A percentile compares a stretch with the other conserved stretches of the same genome.
Evolutionary conservation across 2,113 vertebrate species (phyloP).

Genomic region (Lipophrys pholis): DNA sequence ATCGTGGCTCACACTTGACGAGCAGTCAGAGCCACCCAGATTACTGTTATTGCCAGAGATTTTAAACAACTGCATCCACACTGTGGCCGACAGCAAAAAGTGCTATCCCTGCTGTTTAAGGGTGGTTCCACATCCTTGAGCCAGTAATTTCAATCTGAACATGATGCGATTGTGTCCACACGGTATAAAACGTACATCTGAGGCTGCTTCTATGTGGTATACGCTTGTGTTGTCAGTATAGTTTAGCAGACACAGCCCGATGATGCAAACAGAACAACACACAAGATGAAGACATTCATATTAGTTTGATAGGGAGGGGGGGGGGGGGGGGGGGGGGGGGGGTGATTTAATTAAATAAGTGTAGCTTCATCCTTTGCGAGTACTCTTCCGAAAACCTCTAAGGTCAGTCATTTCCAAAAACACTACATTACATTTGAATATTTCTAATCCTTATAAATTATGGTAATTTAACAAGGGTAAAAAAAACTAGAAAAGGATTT

Average conservation of each 20-base stretch:
- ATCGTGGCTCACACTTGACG: slow-evolving; percentile 67
- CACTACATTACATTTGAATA: neutral
- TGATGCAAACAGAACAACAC: neutral
- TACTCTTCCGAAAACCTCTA: too few relatives aligned
- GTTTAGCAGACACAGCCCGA: neutral
- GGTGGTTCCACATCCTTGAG: slow-evolving; percentile 34
- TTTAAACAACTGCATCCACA: slow-evolving; percentile 62
- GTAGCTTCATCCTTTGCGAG: too few relatives aligned
- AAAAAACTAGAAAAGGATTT: neutral
- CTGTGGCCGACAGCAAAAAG: slow-evolving; percentile 35
- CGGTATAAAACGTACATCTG: slow-evolving; percentile 9
- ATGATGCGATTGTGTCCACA: slow-evolving; percentile 22
- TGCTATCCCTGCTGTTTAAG: slow-evolving; percentile 30
- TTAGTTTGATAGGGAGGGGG: neutral
- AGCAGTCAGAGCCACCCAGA: slow-evolving; percentile 60
- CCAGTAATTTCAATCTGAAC: slow-evolving; percentile 44
- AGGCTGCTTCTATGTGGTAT: slow-evolving; percentile 17
- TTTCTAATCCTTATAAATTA: neutral
- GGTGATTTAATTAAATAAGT: neutral
- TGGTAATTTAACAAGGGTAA: neutral
- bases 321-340: too few relatives aligned
- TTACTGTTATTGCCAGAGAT: slow-evolving; percentile 68
- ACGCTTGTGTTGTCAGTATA: neutral
- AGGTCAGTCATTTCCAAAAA: neutral
- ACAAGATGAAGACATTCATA: neutral